Evolutionary conservation across 2,888 invertebrate species (phyloP).

Genomic region (Aphidius colemani): DNA sequence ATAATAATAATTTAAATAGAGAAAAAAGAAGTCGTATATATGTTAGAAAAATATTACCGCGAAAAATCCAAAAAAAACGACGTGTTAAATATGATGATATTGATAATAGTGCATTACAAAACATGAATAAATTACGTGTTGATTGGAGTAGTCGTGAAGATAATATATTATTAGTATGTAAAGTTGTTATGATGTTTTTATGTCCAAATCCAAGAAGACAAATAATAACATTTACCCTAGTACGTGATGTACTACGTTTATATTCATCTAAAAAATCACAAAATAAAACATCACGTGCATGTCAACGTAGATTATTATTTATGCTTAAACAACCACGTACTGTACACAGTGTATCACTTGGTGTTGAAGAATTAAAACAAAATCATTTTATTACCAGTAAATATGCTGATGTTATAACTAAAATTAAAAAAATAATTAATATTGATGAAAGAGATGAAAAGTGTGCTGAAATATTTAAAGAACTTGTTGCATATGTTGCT

Average conservation of each 20-base stretch:
- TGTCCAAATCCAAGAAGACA: slow-evolving; percentile 59
- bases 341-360: slow-evolving; percentile 65
- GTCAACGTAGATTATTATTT: slow-evolving; percentile 68
- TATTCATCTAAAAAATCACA: slow-evolving; percentile 59
- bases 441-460: slow-evolving; percentile 45
- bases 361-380: slow-evolving; percentile 67
- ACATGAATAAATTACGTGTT: slow-evolving; percentile 67
- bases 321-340: slow-evolving; percentile 67
- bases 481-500: slow-evolving; percentile 51
- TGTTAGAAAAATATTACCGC: slow-evolving; percentile 48
- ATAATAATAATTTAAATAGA: background rate
- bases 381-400: slow-evolving; percentile 62
- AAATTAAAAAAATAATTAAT: slow-evolving; percentile 38
- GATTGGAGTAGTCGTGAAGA: slow-evolving; percentile 74
- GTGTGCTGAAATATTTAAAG: slow-evolving; percentile 47
- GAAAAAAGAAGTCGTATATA: slow-evolving; percentile 26
- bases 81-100: slow-evolving; percentile 65
- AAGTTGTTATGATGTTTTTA: slow-evolving; percentile 67
- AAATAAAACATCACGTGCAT: slow-evolving; percentile 73
- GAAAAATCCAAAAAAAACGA: slow-evolving; percentile 37
- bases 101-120: slow-evolving; percentile 68
- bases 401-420: slow-evolving; percentile 58
- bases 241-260: slow-evolving; percentile 66
- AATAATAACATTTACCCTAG: slow-evolving; percentile 58
- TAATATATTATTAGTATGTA: slow-evolving; percentile 69